These are phyloP conservation scores for Nicator chloris DNA, from an alignment of 2,113 vertebrate species.

Conservation along the genomic window DNA sequence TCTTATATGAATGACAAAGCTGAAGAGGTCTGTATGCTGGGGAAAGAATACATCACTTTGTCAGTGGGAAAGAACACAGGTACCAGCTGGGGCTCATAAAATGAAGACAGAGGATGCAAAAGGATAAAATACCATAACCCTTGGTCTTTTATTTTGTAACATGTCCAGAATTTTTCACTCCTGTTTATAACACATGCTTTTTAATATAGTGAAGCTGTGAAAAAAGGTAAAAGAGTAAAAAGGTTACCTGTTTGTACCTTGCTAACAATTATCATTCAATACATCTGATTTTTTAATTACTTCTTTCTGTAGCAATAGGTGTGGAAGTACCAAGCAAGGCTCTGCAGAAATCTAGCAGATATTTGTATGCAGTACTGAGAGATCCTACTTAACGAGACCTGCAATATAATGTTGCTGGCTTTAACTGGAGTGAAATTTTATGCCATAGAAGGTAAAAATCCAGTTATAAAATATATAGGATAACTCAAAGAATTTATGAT, in stretches of 20 bases:
- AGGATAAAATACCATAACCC: not conserved
- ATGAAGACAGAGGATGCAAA: not conserved
- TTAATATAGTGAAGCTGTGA: not conserved
- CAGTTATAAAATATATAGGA: not conserved
- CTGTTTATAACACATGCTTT: not conserved
- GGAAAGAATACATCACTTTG: not conserved
- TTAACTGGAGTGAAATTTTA: not conserved
- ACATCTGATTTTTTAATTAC: not conserved
- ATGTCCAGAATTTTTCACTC: not conserved
- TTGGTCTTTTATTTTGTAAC: not conserved
- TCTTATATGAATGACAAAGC: slow-evolving; percentile 8
- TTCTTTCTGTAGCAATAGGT: not conserved
- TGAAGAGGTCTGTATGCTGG: not conserved
- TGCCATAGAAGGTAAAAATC: not conserved
- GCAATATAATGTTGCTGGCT: not conserved
- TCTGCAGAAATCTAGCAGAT: not conserved
- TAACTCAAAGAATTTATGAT: not conserved
- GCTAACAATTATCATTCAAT: not conserved
- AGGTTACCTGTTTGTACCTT: not conserved
- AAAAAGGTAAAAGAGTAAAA: not conserved
- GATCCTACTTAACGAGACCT: not conserved
- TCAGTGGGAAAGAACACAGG: not conserved
- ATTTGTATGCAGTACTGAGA: not conserved
- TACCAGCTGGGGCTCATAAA: not conserved
- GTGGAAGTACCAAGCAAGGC: not conserved